phyloP scores from a whole-genome alignment of 2,113 vertebrate species.

The Gambusia holbrooki region DNA sequence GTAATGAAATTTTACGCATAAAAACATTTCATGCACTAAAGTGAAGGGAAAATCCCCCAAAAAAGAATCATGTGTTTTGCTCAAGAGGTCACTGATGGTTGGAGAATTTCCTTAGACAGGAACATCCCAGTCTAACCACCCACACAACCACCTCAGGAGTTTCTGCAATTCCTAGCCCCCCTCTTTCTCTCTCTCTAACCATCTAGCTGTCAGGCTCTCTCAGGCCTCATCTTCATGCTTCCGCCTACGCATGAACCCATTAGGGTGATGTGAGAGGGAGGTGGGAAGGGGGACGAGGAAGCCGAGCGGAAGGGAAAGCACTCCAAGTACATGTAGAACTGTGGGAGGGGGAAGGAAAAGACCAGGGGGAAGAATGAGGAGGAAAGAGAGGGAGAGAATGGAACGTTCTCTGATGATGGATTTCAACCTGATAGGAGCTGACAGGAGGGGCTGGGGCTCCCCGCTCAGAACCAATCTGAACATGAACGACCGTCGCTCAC shows the following conservation, averaged over 20 bases:
- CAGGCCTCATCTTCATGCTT: constrained; percentile 3
- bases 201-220: constrained; percentile 12
- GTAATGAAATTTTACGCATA: background rate
- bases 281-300: constrained; percentile 34
- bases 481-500: constrained; percentile 29
- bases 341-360: constrained; percentile 7
- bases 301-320: constrained; percentile 52
- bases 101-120: constrained; percentile 16
- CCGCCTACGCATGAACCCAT: constrained; percentile 44
- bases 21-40: background rate
- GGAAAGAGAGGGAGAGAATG: background rate
- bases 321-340: constrained; percentile 32
- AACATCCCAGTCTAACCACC: constrained; percentile 45
- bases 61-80: background rate
- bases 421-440: constrained; percentile 41
- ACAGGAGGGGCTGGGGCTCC: constrained; percentile 62
- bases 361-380: constrained; percentile 19
- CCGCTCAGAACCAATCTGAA: constrained; percentile 29
- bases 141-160: constrained; percentile 18
- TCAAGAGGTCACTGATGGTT: constrained; percentile 32
- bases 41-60: constrained; percentile 2
- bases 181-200: constrained; percentile 5
- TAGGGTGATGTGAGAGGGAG: constrained; percentile 37
- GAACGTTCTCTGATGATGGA: constrained; percentile 30
- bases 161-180: constrained; percentile 2